These are phyloP conservation scores for Clupea harengus DNA, from an alignment of 2,113 vertebrate genomes.

Conservation along the genomic window DNA sequence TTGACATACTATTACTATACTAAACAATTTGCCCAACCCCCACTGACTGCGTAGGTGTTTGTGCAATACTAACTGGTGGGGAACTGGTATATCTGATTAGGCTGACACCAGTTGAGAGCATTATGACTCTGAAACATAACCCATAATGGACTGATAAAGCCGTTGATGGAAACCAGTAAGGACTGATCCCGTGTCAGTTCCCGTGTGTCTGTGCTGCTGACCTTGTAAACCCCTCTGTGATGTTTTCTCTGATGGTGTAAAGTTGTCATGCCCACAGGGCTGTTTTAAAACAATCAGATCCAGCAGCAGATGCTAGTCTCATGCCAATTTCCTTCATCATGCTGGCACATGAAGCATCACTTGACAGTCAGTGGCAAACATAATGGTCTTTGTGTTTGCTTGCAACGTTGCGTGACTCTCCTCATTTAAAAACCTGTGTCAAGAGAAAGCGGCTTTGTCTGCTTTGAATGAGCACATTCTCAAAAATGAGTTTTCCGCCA, in stretches of 20 bases:
- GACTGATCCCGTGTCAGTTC: background rate
- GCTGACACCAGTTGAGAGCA: background rate
- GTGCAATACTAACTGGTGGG: no score
- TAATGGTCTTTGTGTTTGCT: background rate
- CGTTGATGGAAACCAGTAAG: background rate
- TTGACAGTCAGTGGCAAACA: background rate
- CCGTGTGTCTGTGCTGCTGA: background rate
- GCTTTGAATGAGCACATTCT: background rate
- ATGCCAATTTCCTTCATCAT: background rate
- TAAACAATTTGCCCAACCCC: no score
- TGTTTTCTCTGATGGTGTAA: background rate
- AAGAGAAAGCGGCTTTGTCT: background rate
- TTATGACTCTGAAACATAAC: background rate
- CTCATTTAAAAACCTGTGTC: background rate
- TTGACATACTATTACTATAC: no score
- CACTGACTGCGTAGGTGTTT: no score
- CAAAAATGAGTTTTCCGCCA: background rate
- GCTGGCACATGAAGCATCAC: background rate
- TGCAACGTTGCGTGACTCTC: background rate
- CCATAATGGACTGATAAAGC: background rate
- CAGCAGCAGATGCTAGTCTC: background rate
- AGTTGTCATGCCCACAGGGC: background rate
- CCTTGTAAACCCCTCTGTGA: background rate
- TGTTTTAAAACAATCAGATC: background rate
- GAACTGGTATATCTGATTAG: no score